These are phyloP conservation scores for Piprites chloris DNA, from an alignment of 2,113 vertebrate genomes.

Conservation along the genomic window DNA sequence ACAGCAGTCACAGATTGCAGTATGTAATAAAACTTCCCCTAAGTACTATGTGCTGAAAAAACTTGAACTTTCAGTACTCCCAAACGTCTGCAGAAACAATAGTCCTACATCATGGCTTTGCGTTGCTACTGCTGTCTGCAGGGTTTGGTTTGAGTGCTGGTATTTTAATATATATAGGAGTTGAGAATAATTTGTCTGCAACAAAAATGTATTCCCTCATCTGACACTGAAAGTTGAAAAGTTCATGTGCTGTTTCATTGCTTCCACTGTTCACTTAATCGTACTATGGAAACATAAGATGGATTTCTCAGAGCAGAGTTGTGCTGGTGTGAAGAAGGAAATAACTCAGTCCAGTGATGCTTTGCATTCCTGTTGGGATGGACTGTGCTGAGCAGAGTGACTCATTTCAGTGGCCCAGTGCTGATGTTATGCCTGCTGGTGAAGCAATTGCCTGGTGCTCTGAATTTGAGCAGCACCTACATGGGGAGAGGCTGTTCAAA, in stretches of 20 bases:
- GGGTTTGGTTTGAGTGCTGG: background rate
- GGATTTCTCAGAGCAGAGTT: background rate
- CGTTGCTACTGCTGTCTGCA: background rate
- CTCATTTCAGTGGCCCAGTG: accelerated
- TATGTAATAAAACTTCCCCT: background rate
- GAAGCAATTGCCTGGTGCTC: background rate
- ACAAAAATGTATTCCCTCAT: background rate
- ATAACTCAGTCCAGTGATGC: background rate
- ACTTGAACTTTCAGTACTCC: background rate
- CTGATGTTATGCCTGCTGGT: background rate
- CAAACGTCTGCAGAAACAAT: background rate
- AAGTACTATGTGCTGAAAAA: background rate
- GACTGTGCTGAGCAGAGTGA: background rate
- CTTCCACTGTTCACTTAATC: background rate
- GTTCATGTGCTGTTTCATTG: background rate
- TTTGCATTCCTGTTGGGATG: background rate
- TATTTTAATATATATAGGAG: background rate
- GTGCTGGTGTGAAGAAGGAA: background rate
- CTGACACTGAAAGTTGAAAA: background rate
- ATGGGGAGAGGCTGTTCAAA: background rate
- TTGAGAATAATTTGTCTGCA: background rate
- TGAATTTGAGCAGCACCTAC: background rate
- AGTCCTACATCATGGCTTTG: background rate
- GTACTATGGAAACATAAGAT: background rate
- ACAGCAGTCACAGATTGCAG: background rate